A percentile compares a stretch with the other conserved stretches of the same genome.
phyloP scores from a whole-genome alignment of 2,797 vertebrate species.

The Cheirogaleus major region DNA sequence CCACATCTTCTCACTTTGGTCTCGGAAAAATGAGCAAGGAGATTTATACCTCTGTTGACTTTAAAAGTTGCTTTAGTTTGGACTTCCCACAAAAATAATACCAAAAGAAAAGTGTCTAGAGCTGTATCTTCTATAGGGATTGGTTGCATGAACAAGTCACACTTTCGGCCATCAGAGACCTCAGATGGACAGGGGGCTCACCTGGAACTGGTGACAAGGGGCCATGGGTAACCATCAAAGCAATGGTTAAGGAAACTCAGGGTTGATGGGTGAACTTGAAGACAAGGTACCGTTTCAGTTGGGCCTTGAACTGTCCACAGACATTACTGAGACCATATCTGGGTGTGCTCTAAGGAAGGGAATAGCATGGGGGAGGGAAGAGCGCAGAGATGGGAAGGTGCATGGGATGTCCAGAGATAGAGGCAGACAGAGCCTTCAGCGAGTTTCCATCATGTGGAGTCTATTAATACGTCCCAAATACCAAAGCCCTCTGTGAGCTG shows the following conservation, averaged over 20 bases:
- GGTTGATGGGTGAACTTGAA: neutral
- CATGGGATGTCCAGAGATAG: neutral
- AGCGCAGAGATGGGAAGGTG: neutral
- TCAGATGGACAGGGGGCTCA: neutral
- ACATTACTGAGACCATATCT: neutral
- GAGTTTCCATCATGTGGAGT: neutral
- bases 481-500: neutral
- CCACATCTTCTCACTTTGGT: constrained; percentile 37
- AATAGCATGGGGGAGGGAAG: neutral
- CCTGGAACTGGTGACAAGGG: neutral
- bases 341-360: neutral
- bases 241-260: neutral
- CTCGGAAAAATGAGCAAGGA: constrained; percentile 7
- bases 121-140: neutral
- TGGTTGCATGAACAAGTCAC: neutral
- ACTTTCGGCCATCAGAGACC: neutral
- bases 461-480: neutral
- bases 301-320: neutral
- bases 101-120: neutral
- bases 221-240: neutral
- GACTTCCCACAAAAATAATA: constrained; percentile 56
- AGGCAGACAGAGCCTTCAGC: neutral
- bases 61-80: constrained; percentile 51
- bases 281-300: neutral
- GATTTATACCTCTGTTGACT: constrained; percentile 57